phyloP scores from a whole-genome alignment of 1,140 invertebrate species.

The Spodoptera frugiperda region DNA sequence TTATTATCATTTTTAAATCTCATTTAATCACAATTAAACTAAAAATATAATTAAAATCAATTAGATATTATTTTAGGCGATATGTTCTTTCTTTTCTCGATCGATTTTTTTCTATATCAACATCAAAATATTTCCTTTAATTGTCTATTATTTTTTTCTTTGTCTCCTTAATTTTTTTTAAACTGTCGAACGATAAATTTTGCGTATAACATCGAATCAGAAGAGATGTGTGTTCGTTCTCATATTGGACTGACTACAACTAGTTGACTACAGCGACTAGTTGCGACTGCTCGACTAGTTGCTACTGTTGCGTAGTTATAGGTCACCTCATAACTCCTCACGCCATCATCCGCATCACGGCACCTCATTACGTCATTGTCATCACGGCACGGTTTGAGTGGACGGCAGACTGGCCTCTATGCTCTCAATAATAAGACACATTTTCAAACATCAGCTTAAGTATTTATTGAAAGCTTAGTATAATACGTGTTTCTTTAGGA shows the following conservation, averaged over 20 bases:
- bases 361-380: slow-evolving; percentile 78
- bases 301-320: slow-evolving; percentile 73
- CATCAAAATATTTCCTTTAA: too few relatives aligned
- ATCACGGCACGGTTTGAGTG: slow-evolving; percentile 81
- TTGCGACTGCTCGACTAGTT: slow-evolving; percentile 37
- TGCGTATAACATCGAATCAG: background rate
- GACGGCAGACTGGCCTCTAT: slow-evolving; percentile 67
- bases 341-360: slow-evolving; percentile 82
- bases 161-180: too few relatives aligned
- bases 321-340: slow-evolving; percentile 61
- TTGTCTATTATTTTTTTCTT: too few relatives aligned
- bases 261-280: slow-evolving; percentile 63
- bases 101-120: too few relatives aligned
- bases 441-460: background rate
- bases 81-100: too few relatives aligned
- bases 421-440: background rate
- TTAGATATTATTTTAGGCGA: too few relatives aligned
- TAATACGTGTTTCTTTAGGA: background rate
- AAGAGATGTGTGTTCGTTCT: slow-evolving; percentile 17
- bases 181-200: background rate
- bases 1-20: background rate
- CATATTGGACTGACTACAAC: slow-evolving; percentile 60
- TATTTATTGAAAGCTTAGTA: slow-evolving; percentile 41
- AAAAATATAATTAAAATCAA: too few relatives aligned
- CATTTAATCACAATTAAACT: background rate